Percentiles rank a stretch among this genome's conserved stretches.
These are phyloP conservation scores for Lithophane semibrunnea DNA, from an alignment of 2,888 invertebrate species.

Conservation along the genomic window DNA sequence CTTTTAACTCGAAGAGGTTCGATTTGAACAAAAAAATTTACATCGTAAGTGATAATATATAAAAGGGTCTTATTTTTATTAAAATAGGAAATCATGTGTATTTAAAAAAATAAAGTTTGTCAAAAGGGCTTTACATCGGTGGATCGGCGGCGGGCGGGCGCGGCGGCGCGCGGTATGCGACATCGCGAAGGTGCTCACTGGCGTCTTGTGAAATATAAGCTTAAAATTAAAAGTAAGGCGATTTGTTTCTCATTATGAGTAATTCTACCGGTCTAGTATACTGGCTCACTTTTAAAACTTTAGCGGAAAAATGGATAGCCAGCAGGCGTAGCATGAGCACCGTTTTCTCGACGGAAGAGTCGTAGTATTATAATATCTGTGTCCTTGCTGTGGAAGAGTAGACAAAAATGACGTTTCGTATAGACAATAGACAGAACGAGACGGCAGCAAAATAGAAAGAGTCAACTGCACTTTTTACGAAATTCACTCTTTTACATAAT, in stretches of 20 bases:
- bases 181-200: constrained; percentile 23
- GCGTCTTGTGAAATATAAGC: constrained; percentile 38
- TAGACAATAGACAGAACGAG: no score
- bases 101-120: neutral
- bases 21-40: neutral
- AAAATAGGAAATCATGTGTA: neutral
- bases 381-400: no score
- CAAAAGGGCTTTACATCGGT: neutral
- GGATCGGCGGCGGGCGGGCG: no score
- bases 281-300: neutral
- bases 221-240: constrained; percentile 17
- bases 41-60: neutral
- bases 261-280: neutral
- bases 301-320: neutral
- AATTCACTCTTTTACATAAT: no score
- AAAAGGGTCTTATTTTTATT: neutral
- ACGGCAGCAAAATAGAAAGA: no score
- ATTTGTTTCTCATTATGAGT: neutral
- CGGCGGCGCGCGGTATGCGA: neutral
- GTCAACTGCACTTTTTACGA: no score
- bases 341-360: no score
- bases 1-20: neutral
- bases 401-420: no score
- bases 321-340: no score
- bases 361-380: no score